Percentiles rank a stretch among this genome's conserved stretches.
Conservation (phyloP, 2,113 vertebrate genomes). For the rat (Rattus norvegicus) region GRCr8 NC_086032.1:77974001-77974500, state of each 20-base stretch:
- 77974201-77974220: not conserved
- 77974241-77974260: not conserved
- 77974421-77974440: not conserved
- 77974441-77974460: not conserved
- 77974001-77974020: not conserved
- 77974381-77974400: not conserved
- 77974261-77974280: rapidly evolving
- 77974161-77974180: not conserved
- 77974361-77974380: not conserved
- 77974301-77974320: not conserved
- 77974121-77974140: not conserved
- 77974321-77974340: rapidly evolving
- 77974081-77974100: too few relatives aligned
- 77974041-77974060: not conserved
- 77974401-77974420: not conserved
- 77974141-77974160: not conserved
- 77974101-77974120: not conserved
- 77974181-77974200: not conserved
- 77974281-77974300: not conserved
- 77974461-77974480: not conserved
- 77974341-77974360: not conserved
- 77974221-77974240: not conserved
- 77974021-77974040: not conserved
- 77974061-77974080: not conserved
- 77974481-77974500: not conserved